These are phyloP conservation scores for Petrolisthes manimaculis DNA, from an alignment of 2,888 invertebrate species.

Conservation along the genomic window DNA sequence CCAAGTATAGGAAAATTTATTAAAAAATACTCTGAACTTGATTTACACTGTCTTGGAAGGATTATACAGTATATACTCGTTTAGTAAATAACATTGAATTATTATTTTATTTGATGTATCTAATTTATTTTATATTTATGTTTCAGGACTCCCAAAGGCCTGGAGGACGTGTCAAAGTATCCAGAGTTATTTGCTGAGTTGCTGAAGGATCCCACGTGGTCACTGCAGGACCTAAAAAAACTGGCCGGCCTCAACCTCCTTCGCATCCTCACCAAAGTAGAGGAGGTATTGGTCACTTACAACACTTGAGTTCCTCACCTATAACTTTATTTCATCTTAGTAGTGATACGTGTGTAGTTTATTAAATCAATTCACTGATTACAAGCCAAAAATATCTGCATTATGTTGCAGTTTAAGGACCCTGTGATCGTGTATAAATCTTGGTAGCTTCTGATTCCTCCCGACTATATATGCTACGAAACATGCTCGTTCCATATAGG, in stretches of 20 bases:
- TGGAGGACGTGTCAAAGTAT: constrained; percentile 85
- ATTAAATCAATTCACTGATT: too few species aligned
- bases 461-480: too few species aligned
- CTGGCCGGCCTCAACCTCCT: constrained; percentile 83
- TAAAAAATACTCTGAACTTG: neutral
- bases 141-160: constrained; percentile 82
- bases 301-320: too few species aligned
- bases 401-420: too few species aligned
- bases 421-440: too few species aligned
- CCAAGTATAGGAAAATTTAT: neutral
- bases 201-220: constrained; percentile 83
- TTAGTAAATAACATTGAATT: neutral
- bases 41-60: neutral
- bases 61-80: neutral
- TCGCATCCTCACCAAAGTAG: constrained; percentile 80
- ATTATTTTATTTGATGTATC: neutral
- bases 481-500: too few species aligned
- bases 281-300: constrained; percentile 72
- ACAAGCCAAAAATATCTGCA: too few species aligned
- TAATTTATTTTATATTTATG: neutral
- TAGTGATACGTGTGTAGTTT: too few species aligned
- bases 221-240: constrained; percentile 82
- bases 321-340: too few species aligned
- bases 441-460: too few species aligned
- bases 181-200: constrained; percentile 83